Base-by-base conservation (phyloP, 2,113 vertebrate genomes). In the Elephas maximus region DNA sequence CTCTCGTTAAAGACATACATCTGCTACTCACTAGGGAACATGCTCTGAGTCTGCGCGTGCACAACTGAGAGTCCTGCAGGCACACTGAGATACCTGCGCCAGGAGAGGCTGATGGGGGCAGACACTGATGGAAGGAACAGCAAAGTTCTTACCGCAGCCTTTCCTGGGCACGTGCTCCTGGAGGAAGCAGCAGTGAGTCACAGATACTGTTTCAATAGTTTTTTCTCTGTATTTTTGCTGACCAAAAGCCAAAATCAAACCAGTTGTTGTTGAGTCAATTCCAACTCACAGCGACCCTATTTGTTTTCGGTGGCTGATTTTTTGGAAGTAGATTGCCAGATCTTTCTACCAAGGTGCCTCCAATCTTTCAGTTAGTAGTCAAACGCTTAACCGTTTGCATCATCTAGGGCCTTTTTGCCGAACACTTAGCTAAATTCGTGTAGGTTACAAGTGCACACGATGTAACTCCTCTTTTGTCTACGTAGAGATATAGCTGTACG, bases 71-170 rank as follows among this genome's bases (percentile, higher is more conserved):
- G 48, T 57, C 12, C 83, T 37, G 11, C 9, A 6, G 71, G 63
- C 24, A 2, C 7, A 0, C 0, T 0, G 12, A 6, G 7, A 9
- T 0, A 0, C 30, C 12, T 7, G 57, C 2, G 0, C 74, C 3
- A 1, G 44, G 63, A 44, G 84, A n/a, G 81, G 60, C 76, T 3
- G 1, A 4, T 8, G 51, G 84, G 80, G 17, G 33, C 48, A 2
- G 1, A 0, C 48, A 20, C 57, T 1, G 3, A 0, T 6, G 28
- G 48, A 2, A 44, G 84, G 62, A 23, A 33, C 14, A 33, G n/a
- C 45, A 7, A 26, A 17, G 15, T 48, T 81, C n/a, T 51, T 9
- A 4, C 37, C 21, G 62, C 28, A 11, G 6, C 51, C n/a, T 3
- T 44, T 93, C 44, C 33, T 21, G 30, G 77, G 21, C n/a, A 7